These are phyloP conservation scores for Amaurobius ferox DNA, from an alignment of 2,888 invertebrate genomes.

Conservation along the genomic window DNA sequence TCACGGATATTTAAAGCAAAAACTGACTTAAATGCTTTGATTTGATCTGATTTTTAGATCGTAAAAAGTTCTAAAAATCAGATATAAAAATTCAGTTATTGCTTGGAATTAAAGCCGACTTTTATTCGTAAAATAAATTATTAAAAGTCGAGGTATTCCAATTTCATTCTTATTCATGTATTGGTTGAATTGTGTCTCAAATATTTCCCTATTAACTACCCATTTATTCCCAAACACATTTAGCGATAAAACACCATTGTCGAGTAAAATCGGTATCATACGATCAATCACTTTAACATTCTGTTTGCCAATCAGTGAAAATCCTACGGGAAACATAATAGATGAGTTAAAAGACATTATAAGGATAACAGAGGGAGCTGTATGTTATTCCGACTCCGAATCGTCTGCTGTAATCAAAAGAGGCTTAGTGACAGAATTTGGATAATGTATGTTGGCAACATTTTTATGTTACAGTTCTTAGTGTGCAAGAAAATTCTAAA, in stretches of 20 bases:
- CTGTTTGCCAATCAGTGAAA: background rate
- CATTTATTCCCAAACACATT: background rate
- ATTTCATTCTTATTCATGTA: too few relatives aligned
- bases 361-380: background rate
- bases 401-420: background rate
- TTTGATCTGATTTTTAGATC: too few relatives aligned
- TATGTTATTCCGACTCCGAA: background rate
- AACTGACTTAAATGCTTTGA: too few relatives aligned
- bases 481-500: background rate
- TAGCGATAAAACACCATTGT: background rate
- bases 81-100: too few relatives aligned
- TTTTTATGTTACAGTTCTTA: background rate
- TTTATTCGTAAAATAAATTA: too few relatives aligned
- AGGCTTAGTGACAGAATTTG: background rate
- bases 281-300: background rate
- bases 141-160: too few relatives aligned
- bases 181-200: background rate
- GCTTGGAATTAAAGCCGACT: too few relatives aligned
- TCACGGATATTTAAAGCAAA: too few relatives aligned
- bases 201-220: background rate
- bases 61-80: too few relatives aligned
- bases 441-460: background rate
- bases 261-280: background rate
- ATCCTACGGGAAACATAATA: conserved; percentile 5
- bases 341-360: conserved; percentile 7